phyloP scores from a whole-genome alignment of 2,888 invertebrate genomes.

The Drosophila austrosaltans region DNA sequence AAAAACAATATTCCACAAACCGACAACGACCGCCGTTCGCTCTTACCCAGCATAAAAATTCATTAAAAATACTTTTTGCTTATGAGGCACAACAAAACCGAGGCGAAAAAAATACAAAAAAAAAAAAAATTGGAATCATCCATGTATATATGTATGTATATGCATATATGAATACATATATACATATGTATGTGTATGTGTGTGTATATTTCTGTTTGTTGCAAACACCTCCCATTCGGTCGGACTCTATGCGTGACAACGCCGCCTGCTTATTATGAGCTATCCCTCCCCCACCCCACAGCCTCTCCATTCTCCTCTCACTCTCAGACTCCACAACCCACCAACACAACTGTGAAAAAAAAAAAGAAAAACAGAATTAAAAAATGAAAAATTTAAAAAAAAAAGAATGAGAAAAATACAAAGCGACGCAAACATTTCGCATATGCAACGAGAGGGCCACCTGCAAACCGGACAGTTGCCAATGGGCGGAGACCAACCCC shows the following conservation, averaged over 20 bases:
- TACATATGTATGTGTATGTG: background rate
- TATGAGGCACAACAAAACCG: constrained; percentile 53
- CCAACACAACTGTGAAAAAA: constrained; percentile 17
- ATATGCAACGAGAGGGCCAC: constrained; percentile 69
- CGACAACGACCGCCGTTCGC: constrained; percentile 16
- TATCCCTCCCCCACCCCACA: constrained; percentile 1
- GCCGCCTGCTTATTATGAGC: constrained; percentile 69
- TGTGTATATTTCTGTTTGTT: constrained; percentile 66
- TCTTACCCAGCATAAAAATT: constrained; percentile 62
- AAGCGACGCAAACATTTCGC: constrained; percentile 59
- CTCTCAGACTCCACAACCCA: background rate
- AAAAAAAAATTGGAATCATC: constrained; percentile 3
- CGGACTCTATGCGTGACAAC: constrained; percentile 68
- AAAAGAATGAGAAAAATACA: constrained; percentile 40
- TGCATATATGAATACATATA: background rate
- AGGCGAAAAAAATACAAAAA: constrained; percentile 42
- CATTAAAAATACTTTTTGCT: constrained; percentile 74
- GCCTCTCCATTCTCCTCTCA: background rate
- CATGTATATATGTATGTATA: background rate
- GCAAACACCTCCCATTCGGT: constrained; percentile 40
- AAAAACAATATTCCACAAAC: constrained; percentile 54
- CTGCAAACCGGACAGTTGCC: constrained; percentile 79
- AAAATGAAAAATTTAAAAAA: constrained; percentile 32
- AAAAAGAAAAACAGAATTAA: constrained; percentile 24
- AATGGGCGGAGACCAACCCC: constrained; percentile 77